Evolutionary conservation across 2,888 invertebrate genomes (phyloP).

Genomic region (Syrista parreyssii): DNA sequence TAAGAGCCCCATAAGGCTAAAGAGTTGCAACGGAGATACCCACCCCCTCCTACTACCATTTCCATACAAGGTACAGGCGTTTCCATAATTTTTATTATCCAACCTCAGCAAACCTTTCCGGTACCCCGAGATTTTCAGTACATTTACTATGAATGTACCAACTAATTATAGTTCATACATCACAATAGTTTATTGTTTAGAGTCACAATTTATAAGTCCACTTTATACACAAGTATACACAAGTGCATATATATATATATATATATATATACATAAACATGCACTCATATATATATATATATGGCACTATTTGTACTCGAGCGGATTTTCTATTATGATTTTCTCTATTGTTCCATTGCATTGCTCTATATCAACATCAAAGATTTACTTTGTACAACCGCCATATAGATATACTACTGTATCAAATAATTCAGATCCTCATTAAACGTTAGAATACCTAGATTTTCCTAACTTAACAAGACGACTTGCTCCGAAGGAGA

Average conservation of each 20-base stretch:
- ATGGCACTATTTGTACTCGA: background rate
- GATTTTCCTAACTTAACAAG: background rate
- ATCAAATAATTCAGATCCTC: background rate
- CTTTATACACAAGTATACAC: background rate
- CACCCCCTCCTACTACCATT: background rate
- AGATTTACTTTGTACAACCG: background rate
- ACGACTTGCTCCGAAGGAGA: background rate
- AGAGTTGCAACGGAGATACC: background rate
- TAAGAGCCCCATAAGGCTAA: background rate
- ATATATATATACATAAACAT: too few relatives aligned
- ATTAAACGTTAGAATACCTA: background rate
- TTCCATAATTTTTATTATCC: background rate
- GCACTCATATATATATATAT: too few relatives aligned
- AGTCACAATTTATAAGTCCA: background rate
- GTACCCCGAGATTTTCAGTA: background rate
- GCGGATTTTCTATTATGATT: background rate
- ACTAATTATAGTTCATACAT: background rate
- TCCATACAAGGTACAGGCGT: background rate
- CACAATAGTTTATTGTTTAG: background rate
- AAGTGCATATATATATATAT: too few relatives aligned
- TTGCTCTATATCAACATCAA: background rate
- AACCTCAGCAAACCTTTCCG: background rate
- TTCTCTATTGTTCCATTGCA: background rate
- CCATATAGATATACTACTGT: background rate
- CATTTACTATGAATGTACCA: background rate